Conservation (phyloP, 2,888 invertebrate species). For the Anodontia alba region DNA sequence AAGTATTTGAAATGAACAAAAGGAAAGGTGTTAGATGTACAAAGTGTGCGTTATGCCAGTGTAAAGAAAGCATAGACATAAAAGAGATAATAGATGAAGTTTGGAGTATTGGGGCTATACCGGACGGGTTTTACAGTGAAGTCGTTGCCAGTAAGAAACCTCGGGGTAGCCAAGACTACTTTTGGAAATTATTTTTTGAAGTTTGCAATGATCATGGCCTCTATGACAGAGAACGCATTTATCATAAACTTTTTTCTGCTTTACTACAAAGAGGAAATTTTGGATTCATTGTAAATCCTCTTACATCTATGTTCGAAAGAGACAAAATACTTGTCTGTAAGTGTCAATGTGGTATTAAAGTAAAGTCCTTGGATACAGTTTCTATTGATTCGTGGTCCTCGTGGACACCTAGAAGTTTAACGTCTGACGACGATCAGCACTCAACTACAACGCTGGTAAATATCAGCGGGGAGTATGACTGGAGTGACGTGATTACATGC, state of each 20-base stretch:
- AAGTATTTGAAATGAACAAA: neutral
- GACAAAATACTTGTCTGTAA: neutral
- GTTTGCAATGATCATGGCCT: neutral
- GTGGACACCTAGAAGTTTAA: neutral
- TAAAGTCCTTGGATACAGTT: neutral
- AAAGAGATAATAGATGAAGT: neutral
- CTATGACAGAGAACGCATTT: neutral
- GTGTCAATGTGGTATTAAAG: too few species aligned
- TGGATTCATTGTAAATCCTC: neutral
- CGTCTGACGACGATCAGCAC: too few species aligned
- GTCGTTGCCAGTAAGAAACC: neutral
- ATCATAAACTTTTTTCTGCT: neutral
- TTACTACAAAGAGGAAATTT: neutral
- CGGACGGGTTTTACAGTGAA: constrained; percentile 9
- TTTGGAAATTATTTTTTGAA: neutral
- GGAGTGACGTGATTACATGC: too few species aligned
- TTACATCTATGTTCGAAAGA: neutral
- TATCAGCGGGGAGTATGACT: too few species aligned
- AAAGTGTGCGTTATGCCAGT: neutral
- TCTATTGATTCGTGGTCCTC: neutral
- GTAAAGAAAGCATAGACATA: neutral
- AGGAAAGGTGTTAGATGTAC: neutral
- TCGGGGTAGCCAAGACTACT: neutral
- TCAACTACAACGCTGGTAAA: too few species aligned
- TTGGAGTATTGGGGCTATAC: neutral